Percentiles rank a stretch among this genome's conserved stretches.
Conservation (phyloP, 2,113 vertebrate species). For the Mormyrus lacerda region DNA sequence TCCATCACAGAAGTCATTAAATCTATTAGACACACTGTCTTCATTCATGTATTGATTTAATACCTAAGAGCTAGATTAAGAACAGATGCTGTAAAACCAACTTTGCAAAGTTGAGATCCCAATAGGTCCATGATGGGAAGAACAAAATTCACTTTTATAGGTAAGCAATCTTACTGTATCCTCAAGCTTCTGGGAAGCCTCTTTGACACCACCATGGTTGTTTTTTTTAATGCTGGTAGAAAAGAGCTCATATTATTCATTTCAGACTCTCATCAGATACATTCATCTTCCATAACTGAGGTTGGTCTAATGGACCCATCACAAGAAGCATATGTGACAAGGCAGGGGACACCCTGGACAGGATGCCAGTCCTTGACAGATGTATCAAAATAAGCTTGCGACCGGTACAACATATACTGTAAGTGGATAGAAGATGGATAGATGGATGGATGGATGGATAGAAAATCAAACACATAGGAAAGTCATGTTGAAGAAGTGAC, state of each 20-base stretch:
- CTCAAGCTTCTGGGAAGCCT: background rate
- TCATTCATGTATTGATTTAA: background rate
- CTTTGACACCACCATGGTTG: background rate
- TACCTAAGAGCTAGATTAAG: background rate
- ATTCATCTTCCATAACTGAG: background rate
- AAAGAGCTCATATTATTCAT: background rate
- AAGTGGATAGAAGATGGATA: background rate
- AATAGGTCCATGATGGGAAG: background rate
- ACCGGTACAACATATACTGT: background rate
- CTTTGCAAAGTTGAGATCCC: background rate
- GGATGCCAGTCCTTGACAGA: background rate
- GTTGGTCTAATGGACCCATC: background rate
- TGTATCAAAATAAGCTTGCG: background rate
- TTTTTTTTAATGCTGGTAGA: background rate
- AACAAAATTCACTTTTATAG: background rate
- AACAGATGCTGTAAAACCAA: background rate
- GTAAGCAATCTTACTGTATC: background rate
- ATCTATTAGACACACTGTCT: background rate
- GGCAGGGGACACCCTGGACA: background rate
- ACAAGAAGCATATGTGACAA: background rate
- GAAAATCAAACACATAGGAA: background rate
- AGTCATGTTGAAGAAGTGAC: background rate
- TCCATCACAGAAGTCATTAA: background rate
- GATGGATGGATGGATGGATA: background rate
- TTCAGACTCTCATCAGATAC: background rate